These are phyloP conservation scores for Tromatobia lineatoria DNA, from an alignment of 2,888 invertebrate species.

Conservation along the genomic window DNA sequence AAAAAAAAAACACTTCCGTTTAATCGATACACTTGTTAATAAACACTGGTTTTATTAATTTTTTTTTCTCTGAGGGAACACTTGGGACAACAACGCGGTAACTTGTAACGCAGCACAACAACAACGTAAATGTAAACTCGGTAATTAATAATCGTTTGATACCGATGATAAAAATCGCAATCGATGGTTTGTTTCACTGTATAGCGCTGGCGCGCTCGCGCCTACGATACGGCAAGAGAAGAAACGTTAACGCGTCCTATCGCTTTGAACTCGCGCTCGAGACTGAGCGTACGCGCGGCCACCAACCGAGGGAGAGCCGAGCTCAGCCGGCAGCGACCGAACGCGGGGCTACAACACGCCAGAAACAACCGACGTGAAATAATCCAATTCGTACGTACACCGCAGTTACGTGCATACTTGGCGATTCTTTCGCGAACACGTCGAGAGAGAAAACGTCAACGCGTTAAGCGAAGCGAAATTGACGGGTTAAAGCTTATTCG, in stretches of 20 bases:
- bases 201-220: conserved; percentile 38
- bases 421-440: background rate
- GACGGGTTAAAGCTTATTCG: background rate
- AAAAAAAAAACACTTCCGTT: conserved; percentile 25
- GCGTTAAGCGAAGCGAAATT: background rate
- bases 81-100: conserved; percentile 20
- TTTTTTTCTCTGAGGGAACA: background rate
- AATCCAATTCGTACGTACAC: conserved; percentile 25
- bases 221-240: conserved; percentile 13
- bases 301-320: conserved; percentile 51
- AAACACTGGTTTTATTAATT: background rate
- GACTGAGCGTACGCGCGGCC: conserved; percentile 74
- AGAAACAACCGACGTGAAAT: conserved; percentile 56
- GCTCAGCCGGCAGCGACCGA: conserved; percentile 74
- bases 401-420: conserved; percentile 23
- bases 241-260: conserved; percentile 69
- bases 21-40: conserved; percentile 13
- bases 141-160: background rate
- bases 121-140: background rate
- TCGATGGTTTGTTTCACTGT: background rate
- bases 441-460: background rate
- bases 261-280: conserved; percentile 79
- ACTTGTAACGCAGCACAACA: conserved; percentile 25
- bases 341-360: conserved; percentile 24
- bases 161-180: conserved; percentile 7